Base-by-base conservation (phyloP, 2,797 vertebrate genomes). In the Cheirogaleus major region DNA sequence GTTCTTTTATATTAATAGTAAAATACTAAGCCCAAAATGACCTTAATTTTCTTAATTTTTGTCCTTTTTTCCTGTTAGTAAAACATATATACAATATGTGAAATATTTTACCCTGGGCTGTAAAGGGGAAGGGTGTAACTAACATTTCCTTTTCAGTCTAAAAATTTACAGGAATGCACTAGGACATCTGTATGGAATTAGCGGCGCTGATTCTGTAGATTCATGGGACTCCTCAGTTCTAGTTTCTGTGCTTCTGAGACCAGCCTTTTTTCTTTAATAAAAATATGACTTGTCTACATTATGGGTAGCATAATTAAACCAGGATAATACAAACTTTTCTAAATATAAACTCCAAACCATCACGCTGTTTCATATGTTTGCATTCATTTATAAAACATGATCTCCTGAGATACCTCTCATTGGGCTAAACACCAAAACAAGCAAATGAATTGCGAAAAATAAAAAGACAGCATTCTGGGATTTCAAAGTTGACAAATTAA, bases 141-240 rank as follows among this genome's bases (percentile, higher is more conserved):
- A 98, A 98, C 98, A 98, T 98, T 99, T 99, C 98, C 98, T 99
- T 98, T 98, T 97, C 98, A 98, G 98, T 98, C 98, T 98, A 96
- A 98, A 98, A 98, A 98, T 98, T 97, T 98, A 98, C 97, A 99
- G 98, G 98, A 99, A 98, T 98, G 98, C 97, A 98, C 97, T 52
- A 97, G 97, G 97, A 98, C 98, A 99, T 98, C 98, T 98, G 98
- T 98, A 97, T 97, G 93, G 98, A 98, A 99, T 99, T 99, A 99
- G 90, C 87, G 93, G 93, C 96, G 91, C 93, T 98, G 98, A 95
- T 97, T 93, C 98, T 97, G 96, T 96, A 98, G 97, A 98, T 98
- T 97, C 98, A 97, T 93, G 89, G 94, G 96, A 97, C 98, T 97
- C 95, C 76, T 91, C 89, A 96, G 88, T 81, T 95, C 96, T 52